Conservation (phyloP, 2,888 invertebrate species). For the Chymomyza fuscimana region DNA sequence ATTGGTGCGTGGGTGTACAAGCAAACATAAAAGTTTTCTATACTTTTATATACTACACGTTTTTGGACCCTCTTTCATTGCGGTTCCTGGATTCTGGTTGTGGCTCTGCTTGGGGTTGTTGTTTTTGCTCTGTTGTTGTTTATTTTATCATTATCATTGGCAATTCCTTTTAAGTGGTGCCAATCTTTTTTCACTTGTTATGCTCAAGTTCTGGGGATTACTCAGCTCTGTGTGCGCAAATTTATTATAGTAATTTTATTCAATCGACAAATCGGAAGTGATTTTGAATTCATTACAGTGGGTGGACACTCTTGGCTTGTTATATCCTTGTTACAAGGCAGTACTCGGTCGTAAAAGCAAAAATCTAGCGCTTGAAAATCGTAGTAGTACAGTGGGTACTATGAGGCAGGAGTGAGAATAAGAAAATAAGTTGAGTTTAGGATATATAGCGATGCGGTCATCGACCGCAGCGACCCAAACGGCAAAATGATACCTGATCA, state of each 20-base stretch:
- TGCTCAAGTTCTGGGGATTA: constrained; percentile 61
- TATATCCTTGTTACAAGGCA: not conserved
- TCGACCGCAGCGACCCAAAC: no score
- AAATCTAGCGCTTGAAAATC: not conserved
- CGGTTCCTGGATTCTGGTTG: constrained; percentile 32
- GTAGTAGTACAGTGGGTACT: constrained; percentile 5
- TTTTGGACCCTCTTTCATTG: constrained; percentile 42
- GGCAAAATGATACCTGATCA: no score
- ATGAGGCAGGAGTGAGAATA: no score
- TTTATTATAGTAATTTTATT: constrained; percentile 77
- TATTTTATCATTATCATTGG: constrained; percentile 75
- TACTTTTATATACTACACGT: constrained; percentile 32
- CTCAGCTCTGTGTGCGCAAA: constrained; percentile 54
- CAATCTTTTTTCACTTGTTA: constrained; percentile 75
- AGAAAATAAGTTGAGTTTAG: no score
- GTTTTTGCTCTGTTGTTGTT: constrained; percentile 55
- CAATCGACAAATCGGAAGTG: constrained; percentile 78
- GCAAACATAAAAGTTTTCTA: constrained; percentile 54
- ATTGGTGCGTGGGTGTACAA: constrained; percentile 7
- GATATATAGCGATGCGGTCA: no score
- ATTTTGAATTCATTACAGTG: constrained; percentile 69
- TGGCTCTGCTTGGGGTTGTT: constrained; percentile 31
- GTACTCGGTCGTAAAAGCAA: not conserved
- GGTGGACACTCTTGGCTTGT: constrained; percentile 36
- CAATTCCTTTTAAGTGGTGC: constrained; percentile 75